phyloP scores from a whole-genome alignment of 1,140 invertebrate species.

The Euwallacea fornicatus region DNA sequence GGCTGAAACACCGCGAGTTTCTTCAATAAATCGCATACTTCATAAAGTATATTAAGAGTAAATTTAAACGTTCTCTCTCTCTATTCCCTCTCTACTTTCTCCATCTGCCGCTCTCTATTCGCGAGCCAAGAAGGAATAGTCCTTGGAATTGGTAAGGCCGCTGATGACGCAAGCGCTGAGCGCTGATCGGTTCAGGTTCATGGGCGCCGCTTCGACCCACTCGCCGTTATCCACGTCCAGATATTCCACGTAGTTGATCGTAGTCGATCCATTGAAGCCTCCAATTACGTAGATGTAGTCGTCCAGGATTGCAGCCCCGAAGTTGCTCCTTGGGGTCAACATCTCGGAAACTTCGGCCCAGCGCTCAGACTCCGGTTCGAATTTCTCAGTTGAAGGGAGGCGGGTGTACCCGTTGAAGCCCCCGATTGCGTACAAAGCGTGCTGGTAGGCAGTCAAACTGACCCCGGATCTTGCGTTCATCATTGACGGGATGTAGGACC shows the following conservation, averaged over 20 bases:
- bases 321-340: constrained; percentile 76
- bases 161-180: constrained; percentile 65
- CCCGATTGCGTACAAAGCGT: constrained; percentile 67
- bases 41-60: too few relatives aligned
- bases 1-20: too few relatives aligned
- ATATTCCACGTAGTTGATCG: constrained; percentile 70
- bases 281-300: constrained; percentile 72
- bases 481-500: constrained; percentile 76
- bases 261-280: constrained; percentile 70
- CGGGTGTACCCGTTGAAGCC: constrained; percentile 69
- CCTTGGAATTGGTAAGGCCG: constrained; percentile 61
- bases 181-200: constrained; percentile 71
- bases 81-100: too few relatives aligned
- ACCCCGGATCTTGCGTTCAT: constrained; percentile 70
- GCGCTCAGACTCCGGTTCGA: constrained; percentile 37
- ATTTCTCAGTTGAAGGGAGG: constrained; percentile 57
- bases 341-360: constrained; percentile 68
- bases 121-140: constrained; percentile 51
- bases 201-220: constrained; percentile 68
- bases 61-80: too few relatives aligned
- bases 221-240: constrained; percentile 68
- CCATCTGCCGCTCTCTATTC: constrained; percentile 20
- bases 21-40: too few relatives aligned
- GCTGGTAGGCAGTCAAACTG: constrained; percentile 63
- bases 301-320: constrained; percentile 69